Base-by-base conservation (phyloP, 2,797 vertebrate species). In the Oryzias dopingdopingensis region DNA sequence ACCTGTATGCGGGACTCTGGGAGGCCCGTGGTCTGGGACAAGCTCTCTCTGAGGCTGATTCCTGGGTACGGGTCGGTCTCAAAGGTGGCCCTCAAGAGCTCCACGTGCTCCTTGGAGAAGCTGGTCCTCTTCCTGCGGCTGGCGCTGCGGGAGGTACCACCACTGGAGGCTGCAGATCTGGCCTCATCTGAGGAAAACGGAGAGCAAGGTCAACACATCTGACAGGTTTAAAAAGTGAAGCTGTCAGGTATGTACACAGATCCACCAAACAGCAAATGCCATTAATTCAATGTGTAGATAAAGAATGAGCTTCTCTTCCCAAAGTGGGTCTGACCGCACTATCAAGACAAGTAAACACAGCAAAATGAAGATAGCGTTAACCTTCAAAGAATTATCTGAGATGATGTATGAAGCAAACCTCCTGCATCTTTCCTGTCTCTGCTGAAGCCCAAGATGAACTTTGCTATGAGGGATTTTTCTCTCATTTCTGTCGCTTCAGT, bases 1-100 rank as follows among this genome's bases (percentile, higher is more conserved):
- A 93, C 92, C 88, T 93, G 92, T 29, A 93, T 93, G 61, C 92
- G 91, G 24, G 92, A 92, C 81, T 93, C 91, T 0, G 91, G 92
- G 29, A 93, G 83, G 51, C 92, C 92, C 0, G 92, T 92, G 44
- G 79, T 81, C 67, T 91, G 88, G 59, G 91, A 92, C 43, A 93
- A 87, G 55, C 43, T 90, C 74, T 93, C 92, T 40, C 92, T 82
- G 62, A 92, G 83, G 69, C 87, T 90, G 82, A 93, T 93, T 59
- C 92, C 92, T 0, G 92, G 92, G 59, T 93, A 93, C 0, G 90
- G 91, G 77, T 92, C 90, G 0, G 88, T 91, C 78, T 89, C 80
- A 1, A 93, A 93, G 14, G 92, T 90, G 53, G 65, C 50, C 0
- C 87, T 79, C 42, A 93, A 81, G 24, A 92, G 86, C 74, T 91